Base-by-base conservation (phyloP, 2,888 invertebrate genomes). In the Sialis lutaria region DNA sequence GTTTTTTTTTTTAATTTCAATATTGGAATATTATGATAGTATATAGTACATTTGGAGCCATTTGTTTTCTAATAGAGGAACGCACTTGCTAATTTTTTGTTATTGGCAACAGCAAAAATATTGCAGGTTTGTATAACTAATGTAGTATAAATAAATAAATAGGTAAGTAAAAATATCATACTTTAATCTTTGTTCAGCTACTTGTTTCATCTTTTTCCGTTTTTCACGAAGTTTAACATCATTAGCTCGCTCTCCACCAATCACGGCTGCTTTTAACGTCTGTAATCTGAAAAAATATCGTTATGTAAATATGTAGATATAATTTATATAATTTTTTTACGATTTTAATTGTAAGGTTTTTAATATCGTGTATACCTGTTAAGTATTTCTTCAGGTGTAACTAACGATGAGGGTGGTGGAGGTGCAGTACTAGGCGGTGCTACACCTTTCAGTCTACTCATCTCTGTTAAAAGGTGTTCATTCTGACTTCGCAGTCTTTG, bases 191-290 rank as follows among this genome's bases (percentile, higher is more conserved):
- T 76, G 73, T 57, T 86, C 82, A 0, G 84, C 83, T 44, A 79
- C 77, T 50, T 72, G 64, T 61, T 80, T 79, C 57, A 79, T 79
- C 55, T 72, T 73, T 55, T 73, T 70, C 42, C 82, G 64, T 52
- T 74, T 73, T 57, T 84, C 82, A 50, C 79, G 81, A 33, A 84
- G 60, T 54, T 80, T 80, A 37, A 70, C 67, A 61, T 88, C 85
- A 57, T 81, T 70, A 0, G 76, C 79, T 53, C 77, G 72, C 57
- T 88, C 87, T 0, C 87, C 87, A 2, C 87, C 87, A 39, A 89
- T 83, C 68, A 89, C 74, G 46, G 78, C 75, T 41, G 78, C 73
- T 58, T 88, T 79, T 13, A 88, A 67, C 49, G 73, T 70, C 58
- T 79, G 69, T 53, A 73, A 65, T 62, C 69, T 74, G 58, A 45